Evolutionary conservation across 2,888 invertebrate genomes (phyloP).

Genomic region (Caenorhabditis imperialis): DNA sequence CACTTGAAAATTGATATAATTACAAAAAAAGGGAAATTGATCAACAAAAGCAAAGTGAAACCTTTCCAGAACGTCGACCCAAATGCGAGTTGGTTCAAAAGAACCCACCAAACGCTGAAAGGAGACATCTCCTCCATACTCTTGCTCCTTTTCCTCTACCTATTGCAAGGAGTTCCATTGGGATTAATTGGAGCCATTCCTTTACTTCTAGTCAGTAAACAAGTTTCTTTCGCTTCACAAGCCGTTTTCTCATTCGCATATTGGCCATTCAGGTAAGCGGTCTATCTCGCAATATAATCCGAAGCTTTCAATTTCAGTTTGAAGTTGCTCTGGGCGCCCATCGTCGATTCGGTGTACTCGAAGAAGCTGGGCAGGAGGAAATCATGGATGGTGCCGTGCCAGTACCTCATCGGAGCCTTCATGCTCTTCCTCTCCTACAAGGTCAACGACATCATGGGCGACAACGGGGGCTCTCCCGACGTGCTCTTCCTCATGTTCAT

Average conservation of each 20-base stretch:
- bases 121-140: constrained; percentile 76
- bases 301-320: constrained; percentile 82
- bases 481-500: constrained; percentile 87
- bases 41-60: background rate
- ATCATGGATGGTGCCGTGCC: constrained; percentile 83
- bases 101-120: constrained; percentile 68
- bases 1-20: too few relatives aligned
- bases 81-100: constrained; percentile 68
- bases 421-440: constrained; percentile 88
- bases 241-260: constrained; percentile 81
- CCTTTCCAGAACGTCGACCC: constrained; percentile 66
- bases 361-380: constrained; percentile 86
- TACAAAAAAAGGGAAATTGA: background rate
- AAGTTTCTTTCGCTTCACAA: constrained; percentile 94
- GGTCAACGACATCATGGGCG: constrained; percentile 77
- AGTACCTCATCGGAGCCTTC: constrained; percentile 82
- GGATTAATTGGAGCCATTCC: constrained; percentile 95
- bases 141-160: constrained; percentile 91
- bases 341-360: constrained; percentile 93
- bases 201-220: constrained; percentile 92
- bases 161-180: constrained; percentile 89
- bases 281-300: constrained; percentile 80
- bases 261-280: constrained; percentile 85
- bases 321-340: constrained; percentile 97
- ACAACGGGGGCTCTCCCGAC: constrained; percentile 80